phyloP scores from a whole-genome alignment of 2,797 vertebrate genomes.

The Acropternis orthonyx region DNA sequence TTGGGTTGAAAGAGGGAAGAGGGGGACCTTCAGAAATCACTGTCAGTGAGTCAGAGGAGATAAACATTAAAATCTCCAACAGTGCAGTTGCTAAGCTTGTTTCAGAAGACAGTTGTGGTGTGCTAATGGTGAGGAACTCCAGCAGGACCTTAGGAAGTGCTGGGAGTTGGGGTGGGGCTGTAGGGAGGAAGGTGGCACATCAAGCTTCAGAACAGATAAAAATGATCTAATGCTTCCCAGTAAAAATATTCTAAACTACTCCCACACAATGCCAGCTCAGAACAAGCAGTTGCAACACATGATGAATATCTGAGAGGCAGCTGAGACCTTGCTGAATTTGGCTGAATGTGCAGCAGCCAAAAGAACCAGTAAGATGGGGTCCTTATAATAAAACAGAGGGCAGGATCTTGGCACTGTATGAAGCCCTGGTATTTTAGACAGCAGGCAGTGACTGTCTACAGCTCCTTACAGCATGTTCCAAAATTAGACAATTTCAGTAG shows the following conservation, averaged over 20 bases:
- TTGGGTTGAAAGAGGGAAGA: not conserved
- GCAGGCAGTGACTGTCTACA: not conserved
- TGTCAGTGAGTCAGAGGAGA: not conserved
- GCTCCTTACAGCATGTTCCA: not conserved
- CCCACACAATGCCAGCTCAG: not conserved
- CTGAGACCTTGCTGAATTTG: not conserved
- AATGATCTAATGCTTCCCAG: not conserved
- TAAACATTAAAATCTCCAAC: not conserved
- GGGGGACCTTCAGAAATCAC: not conserved
- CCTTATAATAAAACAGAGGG: not conserved
- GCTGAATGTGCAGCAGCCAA: not conserved
- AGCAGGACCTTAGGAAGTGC: not conserved
- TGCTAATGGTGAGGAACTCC: not conserved
- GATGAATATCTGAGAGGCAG: not conserved
- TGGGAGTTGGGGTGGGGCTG: not conserved
- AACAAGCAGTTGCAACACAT: not conserved
- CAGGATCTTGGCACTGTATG: not conserved
- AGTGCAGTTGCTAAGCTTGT: not conserved
- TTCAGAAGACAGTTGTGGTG: not conserved
- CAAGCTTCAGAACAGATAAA: not conserved
- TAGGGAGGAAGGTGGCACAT: not conserved
- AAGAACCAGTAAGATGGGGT: not conserved
- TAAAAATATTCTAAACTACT: not conserved
- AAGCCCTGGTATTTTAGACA: not conserved
- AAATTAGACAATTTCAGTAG: not conserved